Conservation (phyloP, 2,888 invertebrate species). For the Chelonus formosanus region DNA sequence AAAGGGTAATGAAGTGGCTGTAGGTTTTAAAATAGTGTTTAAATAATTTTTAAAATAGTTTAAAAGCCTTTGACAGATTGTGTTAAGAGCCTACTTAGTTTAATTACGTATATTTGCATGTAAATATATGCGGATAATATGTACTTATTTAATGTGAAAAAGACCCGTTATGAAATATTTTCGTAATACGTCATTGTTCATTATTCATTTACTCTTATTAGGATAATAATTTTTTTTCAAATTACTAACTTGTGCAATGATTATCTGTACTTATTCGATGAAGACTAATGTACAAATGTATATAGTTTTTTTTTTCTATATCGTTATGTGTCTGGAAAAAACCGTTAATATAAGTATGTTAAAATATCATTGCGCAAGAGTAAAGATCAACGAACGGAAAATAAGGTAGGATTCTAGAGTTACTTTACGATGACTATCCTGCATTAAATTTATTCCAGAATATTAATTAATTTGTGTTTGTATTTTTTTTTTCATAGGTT, state of each 20-base stretch:
- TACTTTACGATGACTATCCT: too few species aligned
- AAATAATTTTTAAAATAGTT: too few species aligned
- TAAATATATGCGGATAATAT: too few species aligned
- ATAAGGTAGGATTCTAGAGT: not conserved
- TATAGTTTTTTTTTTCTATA: slow-evolving; percentile 13
- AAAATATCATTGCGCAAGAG: slow-evolving; percentile 16
- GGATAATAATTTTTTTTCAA: slow-evolving; percentile 18
- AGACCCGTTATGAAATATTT: slow-evolving; percentile 24
- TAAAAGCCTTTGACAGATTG: too few species aligned
- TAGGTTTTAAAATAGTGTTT: too few species aligned
- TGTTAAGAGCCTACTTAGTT: too few species aligned
- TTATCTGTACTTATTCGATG: slow-evolving; percentile 26
- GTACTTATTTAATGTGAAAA: not conserved
- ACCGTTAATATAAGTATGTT: slow-evolving; percentile 17
- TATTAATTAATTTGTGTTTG: too few species aligned
- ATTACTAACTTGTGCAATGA: slow-evolving; percentile 23
- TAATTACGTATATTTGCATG: too few species aligned
- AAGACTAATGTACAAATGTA: slow-evolving; percentile 17
- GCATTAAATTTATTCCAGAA: too few species aligned
- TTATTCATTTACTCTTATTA: slow-evolving; percentile 13
- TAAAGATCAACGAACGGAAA: slow-evolving; percentile 14
- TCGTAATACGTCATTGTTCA: slow-evolving; percentile 26
- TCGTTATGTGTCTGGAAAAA: slow-evolving; percentile 9
- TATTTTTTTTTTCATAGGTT: too few species aligned
- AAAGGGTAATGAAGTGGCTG: too few species aligned